Evolutionary conservation across 2,888 invertebrate genomes (phyloP), one percentile per base, ranked within the genome.

Genomic region (Rhingia campestris): DNA sequence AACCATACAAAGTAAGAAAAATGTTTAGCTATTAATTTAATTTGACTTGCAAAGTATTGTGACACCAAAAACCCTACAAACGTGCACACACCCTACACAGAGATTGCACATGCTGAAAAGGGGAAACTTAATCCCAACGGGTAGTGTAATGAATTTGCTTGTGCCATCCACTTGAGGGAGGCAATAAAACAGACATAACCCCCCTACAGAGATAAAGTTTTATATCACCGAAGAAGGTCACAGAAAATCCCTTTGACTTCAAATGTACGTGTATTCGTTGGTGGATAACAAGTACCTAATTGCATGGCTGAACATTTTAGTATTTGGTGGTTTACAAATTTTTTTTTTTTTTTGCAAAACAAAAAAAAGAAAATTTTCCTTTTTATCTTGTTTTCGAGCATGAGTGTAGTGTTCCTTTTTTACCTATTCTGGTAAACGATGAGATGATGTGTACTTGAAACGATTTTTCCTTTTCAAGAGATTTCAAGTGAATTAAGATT

Each of bases 111-210:
- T n/a, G 6, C 2, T 14, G 6, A 45, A 47, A 47, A 32, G 10
- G 30, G 30, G 6, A 49, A 30, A 4, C 49, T 7, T 49, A n/a
- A 43, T 54, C 66, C 22, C 43, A 66, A 54, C 33, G 54, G 54
- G 30, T 43, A 37, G 58, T 58, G 49, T 69, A 39, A 70, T 49
- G 58, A 32, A 6, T 58, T 58, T 39, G 39, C 32, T 58, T 58
- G 56, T 58, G 49, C 47, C 32, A 58, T 70, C 49, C 64, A 45
- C 56, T 64, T 64, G 74, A 12, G 74, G 56, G 2, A 14, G 47
- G 74, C 47, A 74, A 64, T 74, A 74, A 74, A 37, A 39, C 56
- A 74, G 74, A 64, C 56, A 56, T 74, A 64, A 64, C 64, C 45
- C 47, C 49, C 74, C 37, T 3, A 49, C 14, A 45, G 49, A 63